Evolutionary conservation across 1,140 invertebrate genomes (phyloP).

Genomic region (Galendromus occidentalis): DNA sequence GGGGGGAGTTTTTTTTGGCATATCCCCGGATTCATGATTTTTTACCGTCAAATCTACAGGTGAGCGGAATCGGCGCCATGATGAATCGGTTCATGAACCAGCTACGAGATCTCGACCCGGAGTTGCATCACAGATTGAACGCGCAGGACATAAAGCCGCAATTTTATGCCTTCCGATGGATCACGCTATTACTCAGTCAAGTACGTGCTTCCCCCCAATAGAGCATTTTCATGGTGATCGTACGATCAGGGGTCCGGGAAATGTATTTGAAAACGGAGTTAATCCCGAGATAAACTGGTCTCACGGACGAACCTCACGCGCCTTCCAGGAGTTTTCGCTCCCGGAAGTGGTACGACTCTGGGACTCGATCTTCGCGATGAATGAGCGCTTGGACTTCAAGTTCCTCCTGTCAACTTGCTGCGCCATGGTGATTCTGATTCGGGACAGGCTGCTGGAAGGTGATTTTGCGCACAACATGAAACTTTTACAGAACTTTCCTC

Average conservation of each 20-base stretch:
- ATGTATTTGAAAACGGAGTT: not conserved
- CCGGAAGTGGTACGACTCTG: slow-evolving; percentile 88
- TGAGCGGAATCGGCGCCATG: slow-evolving; percentile 53
- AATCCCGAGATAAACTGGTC: not conserved
- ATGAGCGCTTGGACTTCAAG: slow-evolving; percentile 57
- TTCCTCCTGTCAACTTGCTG: slow-evolving; percentile 66
- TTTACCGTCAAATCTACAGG: not conserved
- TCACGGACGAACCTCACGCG: too few relatives aligned
- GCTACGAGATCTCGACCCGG: slow-evolving; percentile 51
- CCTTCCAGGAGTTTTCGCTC: slow-evolving; percentile 72
- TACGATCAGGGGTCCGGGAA: not conserved
- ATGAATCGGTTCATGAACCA: slow-evolving; percentile 54
- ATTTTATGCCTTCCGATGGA: slow-evolving; percentile 92
- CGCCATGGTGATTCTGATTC: slow-evolving; percentile 75
- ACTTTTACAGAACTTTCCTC: slow-evolving; percentile 42
- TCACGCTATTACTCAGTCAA: slow-evolving; percentile 69
- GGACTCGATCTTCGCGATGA: slow-evolving; percentile 81
- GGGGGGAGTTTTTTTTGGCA: too few relatives aligned
- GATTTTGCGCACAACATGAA: slow-evolving; percentile 85
- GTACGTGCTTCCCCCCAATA: not conserved
- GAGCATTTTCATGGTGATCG: not conserved
- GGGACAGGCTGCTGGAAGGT: slow-evolving; percentile 53
- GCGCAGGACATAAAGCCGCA: slow-evolving; percentile 72
- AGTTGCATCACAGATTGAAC: slow-evolving; percentile 50
- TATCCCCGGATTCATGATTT: not conserved